phyloP scores from a whole-genome alignment of 2,888 invertebrate species.

The Ormyrus rosae region DNA sequence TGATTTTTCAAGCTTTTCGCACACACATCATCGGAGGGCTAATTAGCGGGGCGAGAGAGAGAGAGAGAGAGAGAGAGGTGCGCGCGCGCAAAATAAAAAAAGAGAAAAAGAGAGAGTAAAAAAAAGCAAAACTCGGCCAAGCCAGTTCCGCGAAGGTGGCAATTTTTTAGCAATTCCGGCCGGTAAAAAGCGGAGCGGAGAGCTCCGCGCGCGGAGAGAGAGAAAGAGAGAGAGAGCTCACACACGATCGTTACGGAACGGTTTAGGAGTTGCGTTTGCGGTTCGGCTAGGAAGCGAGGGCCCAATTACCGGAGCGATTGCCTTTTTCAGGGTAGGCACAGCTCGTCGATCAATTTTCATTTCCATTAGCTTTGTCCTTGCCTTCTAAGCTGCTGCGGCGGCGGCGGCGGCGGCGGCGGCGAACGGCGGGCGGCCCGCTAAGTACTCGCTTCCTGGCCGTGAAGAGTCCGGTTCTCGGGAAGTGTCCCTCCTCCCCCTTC shows the following conservation, averaged over 20 bases:
- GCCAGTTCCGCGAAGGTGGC: no score
- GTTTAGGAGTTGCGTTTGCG: no score
- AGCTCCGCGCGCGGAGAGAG: no score
- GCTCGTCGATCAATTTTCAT: conserved; percentile 66
- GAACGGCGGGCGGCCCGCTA: conserved; percentile 52
- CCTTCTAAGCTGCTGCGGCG: no score
- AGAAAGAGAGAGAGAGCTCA: no score
- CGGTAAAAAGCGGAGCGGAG: no score
- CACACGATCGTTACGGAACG: no score
- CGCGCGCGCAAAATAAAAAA: no score
- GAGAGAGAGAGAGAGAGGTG: neutral
- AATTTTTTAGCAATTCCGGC: no score
- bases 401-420: no score
- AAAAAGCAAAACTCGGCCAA: neutral
- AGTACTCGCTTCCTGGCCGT: conserved; percentile 47
- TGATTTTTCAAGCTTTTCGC: neutral
- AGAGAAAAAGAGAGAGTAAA: neutral
- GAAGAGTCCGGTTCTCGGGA: conserved; percentile 10
- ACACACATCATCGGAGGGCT: conserved; percentile 7
- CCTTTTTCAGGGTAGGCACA: conserved; percentile 5
- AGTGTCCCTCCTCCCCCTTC: neutral
- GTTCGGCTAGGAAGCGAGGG: neutral
- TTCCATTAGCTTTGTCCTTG: conserved; percentile 57
- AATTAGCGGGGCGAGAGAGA: conserved; percentile 1
- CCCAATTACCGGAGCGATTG: conserved; percentile 41